phyloP scores from a whole-genome alignment of 30 jellyfish, hydroid and myxozoan species.

The Turritopsis dohrnii region DNA sequence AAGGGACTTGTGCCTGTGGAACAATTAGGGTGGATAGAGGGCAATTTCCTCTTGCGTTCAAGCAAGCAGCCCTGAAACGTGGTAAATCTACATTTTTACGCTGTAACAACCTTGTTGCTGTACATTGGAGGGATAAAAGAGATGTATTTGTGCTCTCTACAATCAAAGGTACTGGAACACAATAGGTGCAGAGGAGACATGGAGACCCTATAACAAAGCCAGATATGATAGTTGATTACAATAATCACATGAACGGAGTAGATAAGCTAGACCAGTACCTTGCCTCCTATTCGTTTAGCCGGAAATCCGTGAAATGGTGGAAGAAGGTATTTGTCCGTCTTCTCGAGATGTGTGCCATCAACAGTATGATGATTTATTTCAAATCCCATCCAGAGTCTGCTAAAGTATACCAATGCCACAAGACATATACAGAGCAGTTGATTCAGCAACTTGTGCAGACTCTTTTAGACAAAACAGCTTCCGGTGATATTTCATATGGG shows the following conservation, averaged over 20 bases:
- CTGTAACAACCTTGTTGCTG: too few species aligned
- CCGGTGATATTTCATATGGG: too few species aligned
- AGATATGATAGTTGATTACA: background rate
- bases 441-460: conserved; percentile 27
- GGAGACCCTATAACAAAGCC: background rate
- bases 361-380: conserved; percentile 29
- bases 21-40: too few species aligned
- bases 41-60: too few species aligned
- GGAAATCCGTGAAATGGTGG: conserved; percentile 27
- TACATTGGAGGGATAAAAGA: too few species aligned
- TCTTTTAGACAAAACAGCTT: background rate
- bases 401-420: background rate
- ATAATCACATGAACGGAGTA: background rate
- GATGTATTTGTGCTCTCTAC: too few species aligned
- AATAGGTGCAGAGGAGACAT: too few species aligned
- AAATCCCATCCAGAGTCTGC: conserved; percentile 16
- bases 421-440: conserved; percentile 1
- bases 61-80: too few species aligned
- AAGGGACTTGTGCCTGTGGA: too few species aligned
- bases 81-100: too few species aligned
- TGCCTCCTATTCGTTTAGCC: background rate
- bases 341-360: conserved; percentile 23
- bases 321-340: conserved; percentile 15
- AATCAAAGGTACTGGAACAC: too few species aligned
- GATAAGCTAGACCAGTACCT: background rate